phyloP scores from a whole-genome alignment of 2,797 vertebrate species.

The Typhlichthys subterraneus region DNA sequence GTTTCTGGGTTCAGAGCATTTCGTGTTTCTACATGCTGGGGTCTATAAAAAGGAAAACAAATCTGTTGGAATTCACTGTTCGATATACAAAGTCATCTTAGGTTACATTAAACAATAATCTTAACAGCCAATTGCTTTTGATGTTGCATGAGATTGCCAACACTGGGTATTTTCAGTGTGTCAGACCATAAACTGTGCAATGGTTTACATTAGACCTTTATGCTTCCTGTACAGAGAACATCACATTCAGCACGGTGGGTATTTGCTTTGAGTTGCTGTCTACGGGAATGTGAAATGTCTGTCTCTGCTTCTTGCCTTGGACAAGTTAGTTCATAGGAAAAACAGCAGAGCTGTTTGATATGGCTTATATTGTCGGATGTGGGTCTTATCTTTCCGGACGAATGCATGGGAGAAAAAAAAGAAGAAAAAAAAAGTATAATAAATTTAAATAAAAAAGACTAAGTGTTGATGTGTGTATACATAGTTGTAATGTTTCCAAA shows the following conservation, averaged over 20 bases:
- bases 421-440: conserved; percentile 33
- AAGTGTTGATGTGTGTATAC: neutral
- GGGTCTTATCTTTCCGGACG: conserved; percentile 64
- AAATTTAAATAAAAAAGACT: conserved; percentile 11
- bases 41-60: too few species aligned
- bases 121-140: too few species aligned
- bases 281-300: conserved; percentile 60
- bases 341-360: conserved; percentile 40
- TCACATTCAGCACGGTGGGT: conserved; percentile 29
- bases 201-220: conserved; percentile 20
- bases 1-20: too few species aligned
- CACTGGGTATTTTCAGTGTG: conserved; percentile 23
- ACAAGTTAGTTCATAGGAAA: conserved; percentile 33
- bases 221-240: conserved; percentile 25
- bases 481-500: conserved; percentile 22
- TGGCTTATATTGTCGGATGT: conserved; percentile 49
- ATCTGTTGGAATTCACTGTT: too few species aligned
- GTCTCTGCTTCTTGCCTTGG: conserved; percentile 18
- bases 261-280: conserved; percentile 52
- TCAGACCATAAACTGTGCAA: conserved; percentile 28
- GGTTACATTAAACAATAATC: too few species aligned
- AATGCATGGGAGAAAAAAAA: conserved; percentile 19
- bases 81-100: too few species aligned
- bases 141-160: conserved; percentile 21
- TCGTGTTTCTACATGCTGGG: too few species aligned